Conservation (phyloP, 2,113 vertebrate species). For the Cyphomyrus plagiostoma region DNA sequence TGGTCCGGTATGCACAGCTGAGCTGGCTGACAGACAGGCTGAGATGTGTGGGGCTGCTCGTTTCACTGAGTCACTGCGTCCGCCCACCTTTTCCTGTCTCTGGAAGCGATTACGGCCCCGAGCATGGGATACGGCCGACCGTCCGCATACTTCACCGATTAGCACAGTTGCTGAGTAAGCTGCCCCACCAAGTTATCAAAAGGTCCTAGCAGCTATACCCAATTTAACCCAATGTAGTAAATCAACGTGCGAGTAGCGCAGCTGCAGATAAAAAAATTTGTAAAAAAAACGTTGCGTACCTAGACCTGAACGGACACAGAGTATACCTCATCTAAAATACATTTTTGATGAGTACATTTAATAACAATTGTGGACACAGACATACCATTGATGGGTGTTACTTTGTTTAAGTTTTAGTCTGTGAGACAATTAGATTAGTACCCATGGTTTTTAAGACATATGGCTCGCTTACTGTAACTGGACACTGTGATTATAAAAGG, state of each 20-base stretch:
- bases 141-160: conserved; percentile 39
- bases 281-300: neutral
- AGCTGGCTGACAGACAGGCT: neutral
- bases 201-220: neutral
- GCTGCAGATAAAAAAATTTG: neutral
- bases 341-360: neutral
- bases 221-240: neutral
- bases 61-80: conserved; percentile 27
- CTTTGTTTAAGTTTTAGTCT: neutral
- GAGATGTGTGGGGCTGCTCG: neutral
- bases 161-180: conserved; percentile 35
- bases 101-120: conserved; percentile 31
- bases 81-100: conserved; percentile 62
- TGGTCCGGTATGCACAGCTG: neutral
- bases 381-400: neutral
- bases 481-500: conserved; percentile 11
- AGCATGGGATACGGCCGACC: conserved; percentile 35
- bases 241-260: neutral
- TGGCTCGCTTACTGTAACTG: neutral
- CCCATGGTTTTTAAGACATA: conserved; percentile 2
- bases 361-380: neutral
- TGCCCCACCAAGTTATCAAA: conserved; percentile 27
- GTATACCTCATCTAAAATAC: neutral
- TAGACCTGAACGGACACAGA: neutral
- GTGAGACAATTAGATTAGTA: neutral